Conservation (phyloP, 2,888 invertebrate species). For the Carcina quercana region DNA sequence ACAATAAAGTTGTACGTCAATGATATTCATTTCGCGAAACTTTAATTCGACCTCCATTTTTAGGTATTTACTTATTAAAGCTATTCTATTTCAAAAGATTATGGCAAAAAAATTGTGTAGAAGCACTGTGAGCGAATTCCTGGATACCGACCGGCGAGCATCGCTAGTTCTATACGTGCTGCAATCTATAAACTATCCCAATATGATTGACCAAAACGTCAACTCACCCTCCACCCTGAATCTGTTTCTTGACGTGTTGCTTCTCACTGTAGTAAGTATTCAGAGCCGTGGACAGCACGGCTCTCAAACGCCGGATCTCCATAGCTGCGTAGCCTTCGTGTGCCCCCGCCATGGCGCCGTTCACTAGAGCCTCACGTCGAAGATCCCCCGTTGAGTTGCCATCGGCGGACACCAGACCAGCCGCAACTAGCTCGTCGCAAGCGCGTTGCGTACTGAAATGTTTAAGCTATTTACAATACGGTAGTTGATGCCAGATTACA, state of each 20-base stretch:
- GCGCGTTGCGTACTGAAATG: slow-evolving; percentile 54
- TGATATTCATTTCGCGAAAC: too few relatives aligned
- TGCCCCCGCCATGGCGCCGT: slow-evolving; percentile 59
- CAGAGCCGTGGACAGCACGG: slow-evolving; percentile 83
- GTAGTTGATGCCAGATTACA: neutral
- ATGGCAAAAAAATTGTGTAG: too few relatives aligned
- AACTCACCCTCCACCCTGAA: slow-evolving; percentile 87
- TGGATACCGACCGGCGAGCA: too few relatives aligned
- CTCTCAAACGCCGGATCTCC: slow-evolving; percentile 86
- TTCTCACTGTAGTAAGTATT: slow-evolving; percentile 93
- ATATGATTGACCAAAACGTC: too few relatives aligned
- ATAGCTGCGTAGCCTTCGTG: slow-evolving; percentile 81
- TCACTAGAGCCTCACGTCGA: slow-evolving; percentile 54
- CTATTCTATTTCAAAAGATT: too few relatives aligned
- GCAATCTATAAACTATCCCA: too few relatives aligned
- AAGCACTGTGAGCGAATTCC: too few relatives aligned
- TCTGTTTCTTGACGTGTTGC: slow-evolving; percentile 95
- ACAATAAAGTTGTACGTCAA: too few relatives aligned
- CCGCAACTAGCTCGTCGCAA: slow-evolving; percentile 56
- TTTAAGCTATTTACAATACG: neutral
- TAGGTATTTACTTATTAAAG: too few relatives aligned
- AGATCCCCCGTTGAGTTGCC: slow-evolving; percentile 53
- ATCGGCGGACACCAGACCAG: slow-evolving; percentile 53
- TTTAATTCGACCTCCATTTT: too few relatives aligned
- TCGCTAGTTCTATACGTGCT: too few relatives aligned